Base-by-base conservation (phyloP, 2,888 invertebrate species). In the Leptinotarsa tumamoca region DNA sequence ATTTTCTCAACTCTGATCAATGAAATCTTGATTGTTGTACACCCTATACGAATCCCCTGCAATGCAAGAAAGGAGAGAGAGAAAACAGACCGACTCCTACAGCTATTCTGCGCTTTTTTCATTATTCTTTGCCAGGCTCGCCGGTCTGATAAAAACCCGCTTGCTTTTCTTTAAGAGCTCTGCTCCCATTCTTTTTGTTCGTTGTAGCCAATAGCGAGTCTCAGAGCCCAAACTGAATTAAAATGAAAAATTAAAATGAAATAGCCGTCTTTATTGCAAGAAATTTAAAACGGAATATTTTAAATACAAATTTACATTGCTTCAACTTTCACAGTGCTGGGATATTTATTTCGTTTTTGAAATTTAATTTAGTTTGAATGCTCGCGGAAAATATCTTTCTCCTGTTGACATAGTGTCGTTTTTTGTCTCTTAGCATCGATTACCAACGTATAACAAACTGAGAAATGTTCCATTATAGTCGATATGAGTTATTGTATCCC, bases 211-310 rank as follows among this genome's bases (percentile, higher is more conserved):
- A 68, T 68, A 54, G 68, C 54, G 54, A 68, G 67, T 63, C 75
- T 76, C 75, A 74, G 82, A 80, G 80, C 82, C 79, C 72, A 85
- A 85, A 85, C 85, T 85, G 85, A 85, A 86, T 86, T 85, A 85
- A 86, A 84, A 85, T 86, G 85, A 85, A 86, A 86, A 86, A 86
- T 86, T 85, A 85, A 85, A 86, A 83, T 81, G 85, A 82, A 85
- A 85, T 85, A 83, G 85, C 84, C 84, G 85, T 84, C 85, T 85
- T 85, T 85, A 86, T 86, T 85, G 82, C 84, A 82, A 83, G 84
- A 85, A 85, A 85, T 85, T 84, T 84, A 85, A 85, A 85, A 84
- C 83, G 81, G 84, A 84, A 85, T 85, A 85, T 84, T 84, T 85
- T 84, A 85, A 83, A 84, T 80, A 82, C 80, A 82, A 83, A 84